These are phyloP conservation scores for Erythrocercus mccallii DNA, from an alignment of 2,113 vertebrate genomes.

Conservation along the genomic window DNA sequence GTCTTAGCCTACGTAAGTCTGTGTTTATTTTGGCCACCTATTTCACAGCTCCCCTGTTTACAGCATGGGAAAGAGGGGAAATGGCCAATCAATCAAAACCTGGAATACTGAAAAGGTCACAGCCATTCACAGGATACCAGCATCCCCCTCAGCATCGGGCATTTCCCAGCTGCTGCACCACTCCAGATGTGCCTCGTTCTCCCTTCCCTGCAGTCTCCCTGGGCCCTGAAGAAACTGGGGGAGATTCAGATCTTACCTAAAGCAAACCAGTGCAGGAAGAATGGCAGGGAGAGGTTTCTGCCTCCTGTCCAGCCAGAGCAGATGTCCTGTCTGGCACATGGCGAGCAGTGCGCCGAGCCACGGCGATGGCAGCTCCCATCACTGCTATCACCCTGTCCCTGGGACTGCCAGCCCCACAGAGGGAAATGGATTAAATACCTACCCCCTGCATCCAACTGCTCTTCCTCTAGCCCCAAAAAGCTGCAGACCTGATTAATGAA, in stretches of 20 bases:
- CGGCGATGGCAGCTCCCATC: not conserved
- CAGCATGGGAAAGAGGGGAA: not conserved
- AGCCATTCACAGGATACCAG: not conserved
- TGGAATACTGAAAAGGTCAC: constrained; percentile 22
- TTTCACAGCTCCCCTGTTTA: not conserved
- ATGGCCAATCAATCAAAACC: not conserved
- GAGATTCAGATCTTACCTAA: not conserved
- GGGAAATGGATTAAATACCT: not conserved
- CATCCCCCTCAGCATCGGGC: not conserved
- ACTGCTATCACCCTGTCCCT: not conserved
- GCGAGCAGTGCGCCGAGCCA: accelerated
- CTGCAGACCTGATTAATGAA: not conserved
- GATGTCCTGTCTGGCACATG: not conserved
- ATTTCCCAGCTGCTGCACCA: not conserved
- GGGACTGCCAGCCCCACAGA: not conserved
- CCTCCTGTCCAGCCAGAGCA: not conserved
- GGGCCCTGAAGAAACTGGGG: not conserved
- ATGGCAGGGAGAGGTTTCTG: not conserved
- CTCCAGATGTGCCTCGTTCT: not conserved
- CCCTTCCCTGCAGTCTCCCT: not conserved
- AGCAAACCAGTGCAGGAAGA: not conserved
- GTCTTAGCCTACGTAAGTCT: not conserved
- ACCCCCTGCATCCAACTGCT: not conserved
- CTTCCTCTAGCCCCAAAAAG: not conserved
- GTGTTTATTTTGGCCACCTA: not conserved